phyloP scores from a whole-genome alignment of 2,113 vertebrate genomes.

The Actinemys pallida region DNA sequence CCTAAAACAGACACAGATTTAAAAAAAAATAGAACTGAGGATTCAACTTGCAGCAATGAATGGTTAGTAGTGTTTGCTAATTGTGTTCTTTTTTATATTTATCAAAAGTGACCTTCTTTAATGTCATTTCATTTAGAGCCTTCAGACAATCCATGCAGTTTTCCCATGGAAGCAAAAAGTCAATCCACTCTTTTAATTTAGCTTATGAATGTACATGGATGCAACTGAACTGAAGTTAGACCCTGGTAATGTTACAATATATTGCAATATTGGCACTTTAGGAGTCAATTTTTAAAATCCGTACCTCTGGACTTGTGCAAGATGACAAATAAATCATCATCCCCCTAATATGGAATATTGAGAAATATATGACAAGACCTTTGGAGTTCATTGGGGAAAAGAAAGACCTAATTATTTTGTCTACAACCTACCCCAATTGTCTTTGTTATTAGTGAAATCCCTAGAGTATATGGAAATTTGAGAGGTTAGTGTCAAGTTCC shows the following conservation, averaged over 20 bases:
- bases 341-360: neutral
- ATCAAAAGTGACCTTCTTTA: neutral
- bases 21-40: neutral
- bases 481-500: neutral
- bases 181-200: neutral
- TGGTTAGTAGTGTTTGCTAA: neutral
- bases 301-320: neutral
- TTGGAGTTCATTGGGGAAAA: neutral
- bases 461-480: neutral
- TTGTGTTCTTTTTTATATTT: neutral
- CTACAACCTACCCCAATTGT: neutral
- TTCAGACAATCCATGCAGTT: neutral
- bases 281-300: neutral
- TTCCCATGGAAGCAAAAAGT: neutral
- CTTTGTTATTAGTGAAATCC: neutral
- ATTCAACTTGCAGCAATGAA: neutral
- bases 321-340: neutral
- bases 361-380: neutral
- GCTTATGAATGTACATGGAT: neutral
- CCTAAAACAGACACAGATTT: neutral
- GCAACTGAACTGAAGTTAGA: neutral
- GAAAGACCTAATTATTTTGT: neutral
- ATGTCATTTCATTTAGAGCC: neutral
- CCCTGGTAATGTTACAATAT: neutral
- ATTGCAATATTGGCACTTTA: neutral